Percentiles rank a stretch among this genome's conserved stretches.
Evolutionary conservation across 2,113 vertebrate genomes (phyloP).

Genomic region (Balaeniceps rex): DNA sequence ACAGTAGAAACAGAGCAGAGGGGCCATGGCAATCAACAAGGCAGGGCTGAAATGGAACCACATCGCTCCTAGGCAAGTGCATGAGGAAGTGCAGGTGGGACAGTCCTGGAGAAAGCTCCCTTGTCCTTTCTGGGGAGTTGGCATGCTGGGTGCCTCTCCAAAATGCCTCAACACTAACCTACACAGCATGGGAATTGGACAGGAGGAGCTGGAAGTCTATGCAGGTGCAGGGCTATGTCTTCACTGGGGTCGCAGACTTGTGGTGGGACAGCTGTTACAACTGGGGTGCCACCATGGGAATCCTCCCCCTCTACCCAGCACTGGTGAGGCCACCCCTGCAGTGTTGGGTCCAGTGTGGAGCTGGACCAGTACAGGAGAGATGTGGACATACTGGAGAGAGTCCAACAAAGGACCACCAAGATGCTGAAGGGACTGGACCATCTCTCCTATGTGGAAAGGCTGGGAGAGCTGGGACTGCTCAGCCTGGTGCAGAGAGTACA

Average conservation of each 20-base stretch:
- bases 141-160: not conserved
- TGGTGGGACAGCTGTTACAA: not conserved
- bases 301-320: not conserved
- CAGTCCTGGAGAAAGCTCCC: not conserved
- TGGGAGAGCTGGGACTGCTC: not conserved
- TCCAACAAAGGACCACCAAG: not conserved
- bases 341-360: no score
- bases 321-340: not conserved
- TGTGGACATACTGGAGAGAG: not conserved
- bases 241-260: rapidly evolving
- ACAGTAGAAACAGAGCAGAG: not conserved
- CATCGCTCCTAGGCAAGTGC: not conserved
- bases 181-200: rapidly evolving
- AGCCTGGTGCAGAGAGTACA: no score
- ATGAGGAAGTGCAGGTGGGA: not conserved
- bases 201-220: not conserved
- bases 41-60: not conserved
- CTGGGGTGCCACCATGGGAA: not conserved
- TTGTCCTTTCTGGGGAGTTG: not conserved
- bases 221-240: not conserved
- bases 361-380: no score
- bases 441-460: no score
- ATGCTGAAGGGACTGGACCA: not conserved
- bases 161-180: rapidly evolving
- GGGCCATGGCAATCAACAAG: rapidly evolving